Evolutionary conservation across 2,797 vertebrate species (phyloP), one percentile per base, ranked within the genome.

Genomic region (Pantherophis alleghaniensis): DNA sequence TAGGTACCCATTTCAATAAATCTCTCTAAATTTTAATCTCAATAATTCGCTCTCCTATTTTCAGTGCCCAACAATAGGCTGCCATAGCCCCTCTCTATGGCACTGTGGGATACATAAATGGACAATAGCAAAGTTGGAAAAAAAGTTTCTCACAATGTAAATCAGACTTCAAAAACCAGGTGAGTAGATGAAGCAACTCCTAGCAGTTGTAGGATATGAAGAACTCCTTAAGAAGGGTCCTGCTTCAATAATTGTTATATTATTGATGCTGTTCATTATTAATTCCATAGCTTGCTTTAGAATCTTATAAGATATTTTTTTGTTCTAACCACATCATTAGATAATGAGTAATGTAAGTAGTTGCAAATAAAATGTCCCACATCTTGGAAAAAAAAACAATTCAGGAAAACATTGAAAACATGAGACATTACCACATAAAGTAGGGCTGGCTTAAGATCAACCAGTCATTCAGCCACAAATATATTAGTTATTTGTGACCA

Each of bases 381-480:
- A 66, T 20, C 14, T 32, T 24, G 42, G 42, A 5, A 47, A 24
- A 69, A 42, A 28, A 60, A 79, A 57, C 7, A 42, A 86, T 56
- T 66, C 26, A 55, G 14, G 60, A 69, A 92, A 92, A 63, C 47
- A 37, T 42, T 89, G 74, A 47, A 61, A 87, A 87, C 22, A 47
- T 92, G 55, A 57, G 42, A 42, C 79, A 57, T 79, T 74, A n/a
- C n/a, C 53, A 88, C 32, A 47, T 88, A 42, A 74, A n/a, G 16
- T 42, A 51, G 12, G 87, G 2, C 11, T 83, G 91, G 14, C 13
- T 63, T 56, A 86, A 86, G 88, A 86, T 86, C 47, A 63, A n/a
- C 60, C 47, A 79, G 51, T 86, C 88, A 90, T 32, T 92, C 55
- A 86, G 74, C 47, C 88, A 90, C 69, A 86, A 42, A 89, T 90